A percentile compares a stretch with the other conserved stretches of the same genome.
Evolutionary conservation across 2,113 vertebrate species (phyloP).

Genomic region (Gnathonemus echidnorhynchus): DNA sequence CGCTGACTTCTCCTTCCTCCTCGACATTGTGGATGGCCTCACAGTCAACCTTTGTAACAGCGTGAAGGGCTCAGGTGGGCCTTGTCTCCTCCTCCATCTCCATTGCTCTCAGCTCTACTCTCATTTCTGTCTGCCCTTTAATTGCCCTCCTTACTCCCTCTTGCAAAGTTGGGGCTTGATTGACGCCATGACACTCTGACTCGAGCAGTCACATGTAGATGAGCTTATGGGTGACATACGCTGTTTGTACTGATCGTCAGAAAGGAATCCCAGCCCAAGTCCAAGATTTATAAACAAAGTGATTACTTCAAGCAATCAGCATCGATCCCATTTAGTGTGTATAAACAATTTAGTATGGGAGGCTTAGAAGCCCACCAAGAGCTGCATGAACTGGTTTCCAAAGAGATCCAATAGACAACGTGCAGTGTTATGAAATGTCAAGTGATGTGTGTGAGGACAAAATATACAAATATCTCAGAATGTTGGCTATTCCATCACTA

Average conservation of each 20-base stretch:
- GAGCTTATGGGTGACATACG: neutral
- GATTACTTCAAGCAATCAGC: neutral
- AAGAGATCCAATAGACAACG: neutral
- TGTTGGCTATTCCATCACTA: neutral
- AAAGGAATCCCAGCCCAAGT: neutral
- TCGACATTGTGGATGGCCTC: slow-evolving; percentile 80
- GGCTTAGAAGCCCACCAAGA: neutral
- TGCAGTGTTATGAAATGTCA: neutral
- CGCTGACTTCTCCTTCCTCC: slow-evolving; percentile 83
- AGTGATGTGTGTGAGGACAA: neutral
- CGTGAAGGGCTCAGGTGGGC: slow-evolving; percentile 87
- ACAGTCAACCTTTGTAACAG: slow-evolving; percentile 89
- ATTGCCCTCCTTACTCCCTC: neutral
- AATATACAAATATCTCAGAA: neutral
- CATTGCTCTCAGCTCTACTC: neutral
- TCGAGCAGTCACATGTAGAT: neutral
- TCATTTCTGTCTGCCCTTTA: neutral
- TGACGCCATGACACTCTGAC: neutral
- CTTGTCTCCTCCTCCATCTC: neutral
- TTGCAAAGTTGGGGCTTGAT: neutral
- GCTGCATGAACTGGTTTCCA: neutral
- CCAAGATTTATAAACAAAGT: neutral
- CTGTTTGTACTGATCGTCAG: neutral
- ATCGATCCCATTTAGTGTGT: neutral
- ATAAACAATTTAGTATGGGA: neutral